Evolutionary conservation across 2,113 vertebrate species (phyloP), one percentile per base, ranked within the genome.

Genomic region (Seriola rivoliana): DNA sequence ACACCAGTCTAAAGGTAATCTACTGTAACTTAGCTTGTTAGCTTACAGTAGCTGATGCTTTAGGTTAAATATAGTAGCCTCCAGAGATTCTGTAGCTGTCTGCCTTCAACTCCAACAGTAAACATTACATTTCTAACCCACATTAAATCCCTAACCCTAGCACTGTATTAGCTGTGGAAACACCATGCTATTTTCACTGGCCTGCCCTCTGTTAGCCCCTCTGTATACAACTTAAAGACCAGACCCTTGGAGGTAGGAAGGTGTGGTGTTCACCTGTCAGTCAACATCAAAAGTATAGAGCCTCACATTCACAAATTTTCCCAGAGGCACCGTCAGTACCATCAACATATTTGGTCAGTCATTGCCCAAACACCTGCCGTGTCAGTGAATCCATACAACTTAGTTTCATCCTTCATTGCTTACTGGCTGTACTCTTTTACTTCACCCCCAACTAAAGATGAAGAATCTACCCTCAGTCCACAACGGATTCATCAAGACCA

Each of bases 211-310:
- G 25, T 78, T 36, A 72, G 38, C 71, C 38, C 4, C 16, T 70
- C 66, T 62, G 78, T 88, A 71, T 55, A 62, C 79, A 55, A 52
- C 52, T 58, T 79, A 67, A 75, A 80, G 40, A 59, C 50, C 55
- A 34, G 25, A 66, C 75, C 72, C 81, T 75, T 38, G 23, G 62
- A 73, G 58, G 38, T 23, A 52, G 69, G 1, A 73, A 67, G 62
- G 73, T 85, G 71, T 34, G 48, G 34, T 68, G 74, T 68, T 90
- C 73, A 86, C 48, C 70, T 88, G 81, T 85, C 82, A 85, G 62
- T 87, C 86, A 88, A 68, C 78, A 85, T 89, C 82, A 83, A 66
- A 91, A 87, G 78, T 87, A 84, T 78, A 86, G 78, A 69, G 60
- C 32, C 68, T 76, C 62, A 36, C 63, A 36, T 85, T 79, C 40